Base-by-base conservation (phyloP, 2,113 vertebrate genomes). In the Tor tambroides region DNA sequence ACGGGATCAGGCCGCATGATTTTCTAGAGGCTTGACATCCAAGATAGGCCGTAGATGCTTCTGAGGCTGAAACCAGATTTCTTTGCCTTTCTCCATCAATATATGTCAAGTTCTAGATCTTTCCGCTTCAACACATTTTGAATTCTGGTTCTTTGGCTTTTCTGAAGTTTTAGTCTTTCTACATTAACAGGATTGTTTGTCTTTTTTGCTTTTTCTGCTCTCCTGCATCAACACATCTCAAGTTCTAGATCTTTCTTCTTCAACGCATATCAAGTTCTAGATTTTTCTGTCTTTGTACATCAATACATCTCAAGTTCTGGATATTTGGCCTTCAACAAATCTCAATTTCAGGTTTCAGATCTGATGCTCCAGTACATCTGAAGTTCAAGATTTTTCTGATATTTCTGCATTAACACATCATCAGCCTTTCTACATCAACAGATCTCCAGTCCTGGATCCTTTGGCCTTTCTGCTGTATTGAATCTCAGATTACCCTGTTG, bases 11-110 rank as follows among this genome's bases (percentile, higher is more conserved):
- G 21, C 26, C 21, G 65, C 65, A 15, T 56, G 82, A 28, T 74
- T 74, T 38, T 74, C 32, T 26, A 59, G 49, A 72, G 65, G 49
- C 6, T 28, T 84, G 82, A 84, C 30, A 14, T 74, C 67, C 1
- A 30, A 32, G n/a, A 49, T 15, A 28, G 43, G 75, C 43, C 43
- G 1, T 19, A 12, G 11, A 23, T 51, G 12, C n/a, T 26, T 49
- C 14, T 76, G 74, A 76, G 43, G 74, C 41, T 49, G 43, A 76
- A 76, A 49, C 23, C n/a, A 5, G 23, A 63, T 80, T 63, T 21
- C 8, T 41, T 11, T 43, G 79, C 23, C 14, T 43, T 43, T 17
- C 7, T 43, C 32, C 23, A 8, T 43, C 3, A 17, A 43, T 17
- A 38, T 12, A 38, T 43, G 54, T 61, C 19, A 61, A 56, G 30